Evolutionary conservation across 2,888 invertebrate species (phyloP).

Genomic region (Prenolepis imparis): DNA sequence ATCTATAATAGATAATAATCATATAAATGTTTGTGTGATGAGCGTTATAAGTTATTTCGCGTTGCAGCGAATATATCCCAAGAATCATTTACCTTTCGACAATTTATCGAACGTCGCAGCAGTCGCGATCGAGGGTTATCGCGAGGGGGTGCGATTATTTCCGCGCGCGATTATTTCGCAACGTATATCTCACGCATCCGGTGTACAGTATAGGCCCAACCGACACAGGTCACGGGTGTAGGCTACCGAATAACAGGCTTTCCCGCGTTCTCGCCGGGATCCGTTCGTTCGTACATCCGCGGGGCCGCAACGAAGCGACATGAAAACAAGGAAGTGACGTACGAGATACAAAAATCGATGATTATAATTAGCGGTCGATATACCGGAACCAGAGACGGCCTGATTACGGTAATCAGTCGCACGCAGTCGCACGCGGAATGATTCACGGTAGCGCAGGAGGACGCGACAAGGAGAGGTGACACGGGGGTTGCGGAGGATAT

Average conservation of each 20-base stretch:
- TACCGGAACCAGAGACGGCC: slow-evolving; percentile 82
- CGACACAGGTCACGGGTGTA: slow-evolving; percentile 41
- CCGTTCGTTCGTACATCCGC: slow-evolving; percentile 69
- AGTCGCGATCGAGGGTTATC: slow-evolving; percentile 3
- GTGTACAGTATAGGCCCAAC: background rate
- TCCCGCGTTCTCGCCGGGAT: slow-evolving; percentile 44
- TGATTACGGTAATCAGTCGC: slow-evolving; percentile 86
- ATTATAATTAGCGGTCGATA: slow-evolving; percentile 86
- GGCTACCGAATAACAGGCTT: slow-evolving; percentile 63
- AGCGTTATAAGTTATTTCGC: background rate
- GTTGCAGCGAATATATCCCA: background rate
- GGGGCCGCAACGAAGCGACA: slow-evolving; percentile 49
- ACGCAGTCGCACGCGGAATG: slow-evolving; percentile 81
- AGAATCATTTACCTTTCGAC: background rate
- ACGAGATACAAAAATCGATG: slow-evolving; percentile 81
- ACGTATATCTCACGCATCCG: slow-evolving; percentile 47
- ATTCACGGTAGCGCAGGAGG: slow-evolving; percentile 76
- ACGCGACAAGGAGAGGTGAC: slow-evolving; percentile 27
- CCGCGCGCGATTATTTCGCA: slow-evolving; percentile 33
- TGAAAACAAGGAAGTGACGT: slow-evolving; percentile 84
- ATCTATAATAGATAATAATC: background rate
- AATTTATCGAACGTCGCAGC: background rate
- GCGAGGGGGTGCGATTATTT: slow-evolving; percentile 22
- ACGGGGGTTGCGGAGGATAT: slow-evolving; percentile 51
- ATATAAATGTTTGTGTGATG: background rate